phyloP scores from a whole-genome alignment of 2,113 vertebrate species.

The Pyxicephalus adspersus region DNA sequence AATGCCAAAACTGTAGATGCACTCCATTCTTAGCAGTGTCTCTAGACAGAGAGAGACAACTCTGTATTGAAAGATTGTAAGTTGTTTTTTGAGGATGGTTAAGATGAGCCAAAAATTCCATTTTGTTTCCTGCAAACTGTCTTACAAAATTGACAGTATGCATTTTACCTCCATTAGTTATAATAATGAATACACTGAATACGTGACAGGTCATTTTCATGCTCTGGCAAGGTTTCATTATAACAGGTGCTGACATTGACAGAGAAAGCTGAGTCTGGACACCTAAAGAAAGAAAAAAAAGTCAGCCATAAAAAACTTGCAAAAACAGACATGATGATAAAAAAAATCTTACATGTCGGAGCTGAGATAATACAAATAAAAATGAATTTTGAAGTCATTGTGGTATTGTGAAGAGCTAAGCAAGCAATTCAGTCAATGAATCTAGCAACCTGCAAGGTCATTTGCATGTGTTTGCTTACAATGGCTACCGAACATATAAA shows the following conservation, averaged over 20 bases:
- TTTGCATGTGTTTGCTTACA: no score
- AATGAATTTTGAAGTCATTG: background rate
- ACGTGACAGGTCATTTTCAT: background rate
- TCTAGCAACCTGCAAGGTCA: no score
- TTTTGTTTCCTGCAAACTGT: constrained; percentile 21
- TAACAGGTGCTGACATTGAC: background rate
- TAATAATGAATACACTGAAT: background rate
- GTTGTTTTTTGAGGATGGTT: background rate
- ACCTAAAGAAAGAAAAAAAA: constrained; percentile 8
- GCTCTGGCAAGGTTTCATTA: constrained; percentile 33
- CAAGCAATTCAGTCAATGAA: background rate
- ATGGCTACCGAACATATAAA: no score
- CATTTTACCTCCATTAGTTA: constrained; percentile 12
- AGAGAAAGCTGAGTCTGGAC: constrained; percentile 24
- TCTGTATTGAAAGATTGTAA: constrained; percentile 19
- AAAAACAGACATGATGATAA: rapidly evolving
- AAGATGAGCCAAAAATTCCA: constrained; percentile 30
- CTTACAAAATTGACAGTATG: constrained; percentile 32
- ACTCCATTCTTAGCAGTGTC: constrained; percentile 37
- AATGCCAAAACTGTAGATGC: constrained; percentile 1
- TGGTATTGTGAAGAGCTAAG: background rate
- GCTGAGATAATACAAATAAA: background rate
- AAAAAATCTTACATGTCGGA: constrained; percentile 3
- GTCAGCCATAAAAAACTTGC: background rate
- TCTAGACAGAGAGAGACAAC: constrained; percentile 11